phyloP scores from a whole-genome alignment of 1,140 invertebrate species.

The Rhizoglyphus robini region DNA sequence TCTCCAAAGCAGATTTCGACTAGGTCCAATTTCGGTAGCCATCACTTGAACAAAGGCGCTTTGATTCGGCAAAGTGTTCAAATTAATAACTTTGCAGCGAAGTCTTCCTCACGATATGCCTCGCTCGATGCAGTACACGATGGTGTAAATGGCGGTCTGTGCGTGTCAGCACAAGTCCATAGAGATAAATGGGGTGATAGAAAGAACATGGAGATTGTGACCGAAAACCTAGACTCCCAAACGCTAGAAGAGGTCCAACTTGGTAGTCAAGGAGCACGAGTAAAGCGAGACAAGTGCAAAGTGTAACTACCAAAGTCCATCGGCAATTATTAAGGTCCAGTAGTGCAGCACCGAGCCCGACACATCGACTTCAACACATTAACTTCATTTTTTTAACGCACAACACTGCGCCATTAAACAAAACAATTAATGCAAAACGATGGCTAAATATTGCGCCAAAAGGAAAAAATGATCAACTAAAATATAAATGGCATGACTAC shows the following conservation, averaged over 20 bases:
- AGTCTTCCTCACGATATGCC: too few relatives aligned
- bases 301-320: neutral
- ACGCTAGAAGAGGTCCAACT: too few relatives aligned
- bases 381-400: constrained; percentile 2
- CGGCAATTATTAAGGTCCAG: too few relatives aligned
- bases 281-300: neutral
- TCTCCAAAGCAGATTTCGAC: too few relatives aligned
- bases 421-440: constrained; percentile 12
- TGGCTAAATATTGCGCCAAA: too few relatives aligned
- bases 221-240: neutral
- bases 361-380: neutral
- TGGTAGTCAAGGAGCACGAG: too few relatives aligned
- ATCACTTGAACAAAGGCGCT: neutral
- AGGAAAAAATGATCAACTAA: neutral
- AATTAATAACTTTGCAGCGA: too few relatives aligned
- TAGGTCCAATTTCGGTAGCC: neutral
- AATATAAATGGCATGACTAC: neutral
- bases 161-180: neutral
- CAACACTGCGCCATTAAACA: neutral
- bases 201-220: neutral
- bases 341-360: too few relatives aligned
- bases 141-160: too few relatives aligned
- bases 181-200: neutral
- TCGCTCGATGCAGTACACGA: neutral
- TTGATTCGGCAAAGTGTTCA: neutral